A percentile compares a stretch with the other conserved stretches of the same genome.
Evolutionary conservation across 2,113 vertebrate genomes (phyloP).

Genomic region (Scophthalmus maximus): DNA sequence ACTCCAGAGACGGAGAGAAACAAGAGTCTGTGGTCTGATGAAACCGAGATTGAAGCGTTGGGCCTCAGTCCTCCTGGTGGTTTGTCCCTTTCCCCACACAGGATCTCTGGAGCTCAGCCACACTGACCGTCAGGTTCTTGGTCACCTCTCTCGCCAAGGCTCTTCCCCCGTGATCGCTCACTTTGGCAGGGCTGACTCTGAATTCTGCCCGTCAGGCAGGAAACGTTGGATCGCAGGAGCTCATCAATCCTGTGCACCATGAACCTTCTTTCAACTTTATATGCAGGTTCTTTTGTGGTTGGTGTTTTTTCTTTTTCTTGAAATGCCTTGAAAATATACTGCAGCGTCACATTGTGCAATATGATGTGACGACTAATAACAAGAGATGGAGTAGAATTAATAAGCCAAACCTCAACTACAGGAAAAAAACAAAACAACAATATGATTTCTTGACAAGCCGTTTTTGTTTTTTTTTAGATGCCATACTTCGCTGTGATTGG

Average conservation of each 20-base stretch:
- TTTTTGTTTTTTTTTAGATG: background rate
- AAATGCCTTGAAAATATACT: background rate
- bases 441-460: background rate
- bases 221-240: background rate
- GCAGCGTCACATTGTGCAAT: background rate
- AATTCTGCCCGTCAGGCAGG: background rate
- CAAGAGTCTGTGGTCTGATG: background rate
- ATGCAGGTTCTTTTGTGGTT: background rate
- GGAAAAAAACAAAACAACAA: background rate
- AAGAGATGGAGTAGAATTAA: background rate
- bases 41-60: background rate
- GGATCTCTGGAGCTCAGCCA: background rate
- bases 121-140: background rate
- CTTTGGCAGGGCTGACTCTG: background rate
- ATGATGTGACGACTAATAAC: background rate
- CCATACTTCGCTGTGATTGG: background rate
- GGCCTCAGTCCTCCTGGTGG: background rate
- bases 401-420: too few relatives aligned
- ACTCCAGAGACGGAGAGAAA: too few relatives aligned
- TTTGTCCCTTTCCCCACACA: background rate
- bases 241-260: background rate
- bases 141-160: background rate
- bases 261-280: background rate
- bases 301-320: background rate
- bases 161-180: background rate